Evolutionary conservation across 2,888 invertebrate species (phyloP).

Genomic region (Junonia oenone): DNA sequence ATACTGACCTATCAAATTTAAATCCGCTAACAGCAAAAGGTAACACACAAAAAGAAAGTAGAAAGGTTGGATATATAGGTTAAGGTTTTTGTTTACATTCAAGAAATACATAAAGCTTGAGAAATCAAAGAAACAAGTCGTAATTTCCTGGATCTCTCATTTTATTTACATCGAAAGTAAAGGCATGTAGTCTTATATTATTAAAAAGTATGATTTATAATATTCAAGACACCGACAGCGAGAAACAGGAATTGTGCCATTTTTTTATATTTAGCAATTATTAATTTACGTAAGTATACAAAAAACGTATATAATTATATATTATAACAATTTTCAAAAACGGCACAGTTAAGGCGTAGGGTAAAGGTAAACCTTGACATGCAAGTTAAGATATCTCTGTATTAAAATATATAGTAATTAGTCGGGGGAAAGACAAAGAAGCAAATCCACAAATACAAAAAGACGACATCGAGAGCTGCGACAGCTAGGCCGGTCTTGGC

Average conservation of each 20-base stretch:
- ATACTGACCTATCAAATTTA: background rate
- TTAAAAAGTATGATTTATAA: constrained; percentile 9
- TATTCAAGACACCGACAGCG: constrained; percentile 49
- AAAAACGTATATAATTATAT: constrained; percentile 23
- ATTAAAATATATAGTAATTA: constrained; percentile 15
- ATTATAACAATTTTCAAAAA: constrained; percentile 40
- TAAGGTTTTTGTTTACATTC: constrained; percentile 22
- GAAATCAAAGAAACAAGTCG: constrained; percentile 28
- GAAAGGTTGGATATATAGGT: background rate
- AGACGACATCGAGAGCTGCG: constrained; percentile 73
- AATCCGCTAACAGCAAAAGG: background rate
- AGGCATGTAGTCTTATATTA: constrained; percentile 26
- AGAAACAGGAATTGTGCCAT: constrained; percentile 46
- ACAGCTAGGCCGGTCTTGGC: constrained; percentile 58
- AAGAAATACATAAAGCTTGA: constrained; percentile 28
- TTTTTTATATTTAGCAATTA: constrained; percentile 37
- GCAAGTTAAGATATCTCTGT: constrained; percentile 26
- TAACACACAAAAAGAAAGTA: constrained; percentile 1
- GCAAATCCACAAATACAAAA: constrained; percentile 67
- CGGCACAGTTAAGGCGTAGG: constrained; percentile 38
- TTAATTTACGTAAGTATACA: constrained; percentile 14
- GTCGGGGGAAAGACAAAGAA: constrained; percentile 57
- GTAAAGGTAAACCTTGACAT: constrained; percentile 33
- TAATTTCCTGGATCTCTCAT: constrained; percentile 35
- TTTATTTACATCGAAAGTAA: constrained; percentile 22